phyloP scores from a whole-genome alignment of 2,797 vertebrate genomes.

The Argyrosomus regius region DNA sequence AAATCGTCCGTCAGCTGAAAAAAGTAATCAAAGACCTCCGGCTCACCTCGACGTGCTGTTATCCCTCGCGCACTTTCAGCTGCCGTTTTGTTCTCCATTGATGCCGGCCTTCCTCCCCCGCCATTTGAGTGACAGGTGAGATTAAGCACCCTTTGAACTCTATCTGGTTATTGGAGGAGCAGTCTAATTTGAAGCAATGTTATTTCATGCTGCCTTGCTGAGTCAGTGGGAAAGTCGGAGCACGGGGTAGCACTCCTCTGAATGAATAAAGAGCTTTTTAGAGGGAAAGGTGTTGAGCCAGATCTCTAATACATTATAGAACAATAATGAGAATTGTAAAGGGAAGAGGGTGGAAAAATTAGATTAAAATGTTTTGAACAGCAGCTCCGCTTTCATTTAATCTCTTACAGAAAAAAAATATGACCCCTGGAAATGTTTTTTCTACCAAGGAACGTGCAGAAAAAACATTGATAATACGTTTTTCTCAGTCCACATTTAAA shows the following conservation, averaged over 20 bases:
- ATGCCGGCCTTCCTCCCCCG: constrained; percentile 56
- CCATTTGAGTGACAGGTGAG: constrained; percentile 79
- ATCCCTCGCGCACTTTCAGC: constrained; percentile 52
- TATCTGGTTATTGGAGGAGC: constrained; percentile 80
- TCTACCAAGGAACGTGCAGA: constrained; percentile 41
- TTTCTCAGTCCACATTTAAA: constrained; percentile 39
- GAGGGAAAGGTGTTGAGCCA: constrained; percentile 64
- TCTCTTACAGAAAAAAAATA: constrained; percentile 64
- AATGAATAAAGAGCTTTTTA: constrained; percentile 83
- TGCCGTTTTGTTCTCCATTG: constrained; percentile 69
- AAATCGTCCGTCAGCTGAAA: constrained; percentile 14
- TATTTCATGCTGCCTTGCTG: constrained; percentile 83
- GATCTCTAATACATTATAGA: constrained; percentile 79
- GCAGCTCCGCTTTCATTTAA: constrained; percentile 74
- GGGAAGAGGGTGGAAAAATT: constrained; percentile 53
- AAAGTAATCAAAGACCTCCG: constrained; percentile 52
- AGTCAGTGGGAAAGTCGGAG: constrained; percentile 79
- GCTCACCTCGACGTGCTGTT: constrained; percentile 34
- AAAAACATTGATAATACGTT: constrained; percentile 61
- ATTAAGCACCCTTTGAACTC: constrained; percentile 85
- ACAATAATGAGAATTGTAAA: constrained; percentile 81
- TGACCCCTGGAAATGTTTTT: constrained; percentile 56
- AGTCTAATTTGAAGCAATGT: constrained; percentile 83
- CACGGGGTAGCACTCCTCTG: constrained; percentile 67
- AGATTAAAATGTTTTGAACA: constrained; percentile 75